Conservation (phyloP, 1,140 invertebrate species). For the Macrotrachela quadricornifera region DNA sequence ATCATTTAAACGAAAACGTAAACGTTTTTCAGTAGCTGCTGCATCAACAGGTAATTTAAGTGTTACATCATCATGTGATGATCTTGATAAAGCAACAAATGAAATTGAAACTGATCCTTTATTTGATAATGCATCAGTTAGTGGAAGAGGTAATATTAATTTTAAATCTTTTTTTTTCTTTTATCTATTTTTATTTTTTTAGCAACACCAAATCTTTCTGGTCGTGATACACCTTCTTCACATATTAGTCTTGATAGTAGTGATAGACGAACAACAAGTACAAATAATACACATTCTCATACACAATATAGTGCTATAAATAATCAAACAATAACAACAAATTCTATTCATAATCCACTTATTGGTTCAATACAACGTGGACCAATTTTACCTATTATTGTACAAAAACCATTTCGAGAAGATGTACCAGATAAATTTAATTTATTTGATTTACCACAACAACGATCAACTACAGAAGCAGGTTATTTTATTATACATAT, state of each 20-base stretch:
- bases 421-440: conserved; percentile 97
- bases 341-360: neutral
- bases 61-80: too few relatives aligned
- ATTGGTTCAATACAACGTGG: conserved; percentile 36
- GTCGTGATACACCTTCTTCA: conserved; percentile 75
- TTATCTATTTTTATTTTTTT: too few relatives aligned
- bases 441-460: conserved; percentile 63
- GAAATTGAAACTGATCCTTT: too few relatives aligned
- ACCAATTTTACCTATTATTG: conserved; percentile 35
- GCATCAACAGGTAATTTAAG: too few relatives aligned
- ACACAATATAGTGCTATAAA: neutral
- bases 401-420: conserved; percentile 41
- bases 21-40: too few relatives aligned
- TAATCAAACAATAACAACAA: neutral
- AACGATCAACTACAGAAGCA: conserved; percentile 11
- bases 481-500: too few relatives aligned
- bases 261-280: conserved; percentile 1
- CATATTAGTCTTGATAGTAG: conserved; percentile 32
- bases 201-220: conserved; percentile 66
- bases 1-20: too few relatives aligned
- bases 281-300: neutral
- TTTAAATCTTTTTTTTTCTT: too few relatives aligned
- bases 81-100: too few relatives aligned
- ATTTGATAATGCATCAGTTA: too few relatives aligned
- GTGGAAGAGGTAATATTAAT: too few relatives aligned